phyloP scores from a whole-genome alignment of 2,888 invertebrate genomes.

The Rhodophaea formosa region DNA sequence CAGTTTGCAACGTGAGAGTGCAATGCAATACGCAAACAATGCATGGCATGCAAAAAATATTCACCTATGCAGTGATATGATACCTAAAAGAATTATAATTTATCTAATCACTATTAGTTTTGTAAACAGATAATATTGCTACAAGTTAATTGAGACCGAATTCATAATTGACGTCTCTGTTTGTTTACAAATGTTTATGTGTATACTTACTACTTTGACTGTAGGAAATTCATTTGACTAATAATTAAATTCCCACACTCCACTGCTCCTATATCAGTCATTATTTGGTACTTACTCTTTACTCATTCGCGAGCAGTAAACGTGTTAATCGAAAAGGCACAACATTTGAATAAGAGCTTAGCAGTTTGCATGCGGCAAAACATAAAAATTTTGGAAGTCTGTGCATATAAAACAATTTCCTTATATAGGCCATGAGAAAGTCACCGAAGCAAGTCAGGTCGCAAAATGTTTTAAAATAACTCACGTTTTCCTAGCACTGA shows the following conservation, averaged over 20 bases:
- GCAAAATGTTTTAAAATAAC: slow-evolving; percentile 20
- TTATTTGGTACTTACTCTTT: no score
- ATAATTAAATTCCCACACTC: no score
- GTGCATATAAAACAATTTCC: background rate
- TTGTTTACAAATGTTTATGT: no score
- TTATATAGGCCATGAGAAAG: background rate
- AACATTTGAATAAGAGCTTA: background rate
- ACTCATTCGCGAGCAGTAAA: no score
- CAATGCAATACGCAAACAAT: slow-evolving; percentile 9
- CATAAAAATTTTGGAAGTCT: background rate
- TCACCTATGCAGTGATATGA: background rate
- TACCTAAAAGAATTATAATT: background rate
- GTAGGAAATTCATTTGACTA: no score
- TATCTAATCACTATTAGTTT: no score
- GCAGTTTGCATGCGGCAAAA: background rate
- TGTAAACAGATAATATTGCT: no score
- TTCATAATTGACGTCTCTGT: no score
- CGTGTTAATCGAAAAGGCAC: no score
- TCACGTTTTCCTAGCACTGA: slow-evolving; percentile 22
- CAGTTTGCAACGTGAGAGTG: background rate
- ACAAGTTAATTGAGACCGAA: no score
- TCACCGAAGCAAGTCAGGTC: background rate
- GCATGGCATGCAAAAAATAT: slow-evolving; percentile 1
- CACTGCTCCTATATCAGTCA: no score
- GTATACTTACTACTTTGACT: no score